These are phyloP conservation scores for Rhodeus uyekii DNA, from an alignment of 2,797 vertebrate species.

Conservation along the genomic window DNA sequence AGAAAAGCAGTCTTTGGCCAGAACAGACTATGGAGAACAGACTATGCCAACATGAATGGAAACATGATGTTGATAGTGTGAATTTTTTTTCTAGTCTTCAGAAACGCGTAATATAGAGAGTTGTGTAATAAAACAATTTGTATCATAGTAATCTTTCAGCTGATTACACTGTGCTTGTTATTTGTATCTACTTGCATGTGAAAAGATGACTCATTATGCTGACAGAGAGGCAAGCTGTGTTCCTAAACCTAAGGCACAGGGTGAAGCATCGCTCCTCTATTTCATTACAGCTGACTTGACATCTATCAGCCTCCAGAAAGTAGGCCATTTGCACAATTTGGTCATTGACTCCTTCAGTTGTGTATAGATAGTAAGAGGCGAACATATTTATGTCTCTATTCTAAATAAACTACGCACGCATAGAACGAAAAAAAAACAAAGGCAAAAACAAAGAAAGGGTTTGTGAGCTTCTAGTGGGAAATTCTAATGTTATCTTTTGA, in stretches of 20 bases:
- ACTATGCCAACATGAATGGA: background rate
- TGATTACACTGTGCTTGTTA: background rate
- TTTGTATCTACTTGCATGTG: background rate
- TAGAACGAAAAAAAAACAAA: too few species aligned
- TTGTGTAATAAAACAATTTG: background rate
- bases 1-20: background rate
- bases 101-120: background rate
- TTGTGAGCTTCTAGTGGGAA: background rate
- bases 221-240: constrained; percentile 7
- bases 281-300: constrained; percentile 16
- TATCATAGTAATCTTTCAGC: background rate
- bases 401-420: background rate
- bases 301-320: constrained; percentile 27
- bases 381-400: background rate
- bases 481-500: background rate
- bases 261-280: constrained; percentile 4
- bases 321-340: constrained; percentile 9
- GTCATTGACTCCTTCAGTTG: constrained; percentile 16
- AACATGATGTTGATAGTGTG: background rate
- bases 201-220: background rate
- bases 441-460: constrained; percentile 10
- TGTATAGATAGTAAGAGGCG: background rate
- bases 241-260: constrained; percentile 15
- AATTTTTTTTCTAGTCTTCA: background rate
- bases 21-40: background rate